These are phyloP conservation scores for Florisuga fusca DNA, from an alignment of 2,797 vertebrate genomes.

Conservation along the genomic window DNA sequence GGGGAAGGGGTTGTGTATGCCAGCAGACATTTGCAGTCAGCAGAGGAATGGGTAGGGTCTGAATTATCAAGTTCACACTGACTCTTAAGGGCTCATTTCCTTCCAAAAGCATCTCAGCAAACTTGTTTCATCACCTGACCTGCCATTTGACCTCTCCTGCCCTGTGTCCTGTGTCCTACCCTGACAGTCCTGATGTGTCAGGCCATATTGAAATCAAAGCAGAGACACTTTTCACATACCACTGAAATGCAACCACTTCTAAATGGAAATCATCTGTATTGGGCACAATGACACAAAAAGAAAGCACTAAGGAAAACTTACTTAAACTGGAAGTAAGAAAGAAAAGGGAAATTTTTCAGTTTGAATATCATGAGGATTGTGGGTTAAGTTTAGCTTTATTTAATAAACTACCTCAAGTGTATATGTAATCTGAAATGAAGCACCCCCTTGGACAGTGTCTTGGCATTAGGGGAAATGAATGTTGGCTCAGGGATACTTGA, in stretches of 20 bases:
- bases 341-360: background rate
- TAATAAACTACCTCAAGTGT: background rate
- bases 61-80: background rate
- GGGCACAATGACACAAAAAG: background rate
- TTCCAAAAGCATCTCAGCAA: background rate
- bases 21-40: background rate
- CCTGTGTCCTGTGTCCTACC: background rate
- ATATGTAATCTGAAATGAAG: background rate
- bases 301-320: background rate
- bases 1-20: fast-evolving
- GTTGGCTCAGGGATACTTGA: background rate
- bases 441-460: background rate
- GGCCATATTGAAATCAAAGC: background rate
- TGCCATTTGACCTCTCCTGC: background rate
- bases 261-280: background rate
- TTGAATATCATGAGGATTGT: background rate
- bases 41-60: background rate
- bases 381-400: background rate
- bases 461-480: background rate
- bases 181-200: background rate
- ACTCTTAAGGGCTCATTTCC: background rate
- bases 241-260: background rate
- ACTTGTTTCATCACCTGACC: background rate
- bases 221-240: background rate
- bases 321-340: background rate